Evolutionary conservation across 2,888 invertebrate genomes (phyloP).

Genomic region (Lasioglossum figueresi): DNA sequence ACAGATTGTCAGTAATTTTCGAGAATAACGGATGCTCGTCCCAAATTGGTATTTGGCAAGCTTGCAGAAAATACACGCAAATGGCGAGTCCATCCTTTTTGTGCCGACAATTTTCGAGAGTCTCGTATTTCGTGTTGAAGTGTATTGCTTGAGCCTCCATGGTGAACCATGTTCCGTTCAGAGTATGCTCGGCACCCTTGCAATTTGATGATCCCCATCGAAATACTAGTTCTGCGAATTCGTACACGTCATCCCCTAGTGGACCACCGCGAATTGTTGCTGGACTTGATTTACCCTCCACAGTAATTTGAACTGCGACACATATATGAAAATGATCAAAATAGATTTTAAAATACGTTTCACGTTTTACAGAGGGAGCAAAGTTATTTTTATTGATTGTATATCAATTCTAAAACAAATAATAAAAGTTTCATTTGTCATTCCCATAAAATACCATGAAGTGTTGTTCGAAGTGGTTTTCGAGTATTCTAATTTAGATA

Average conservation of each 20-base stretch:
- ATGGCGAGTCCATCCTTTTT: slow-evolving; percentile 73
- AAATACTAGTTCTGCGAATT: slow-evolving; percentile 72
- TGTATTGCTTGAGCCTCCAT: slow-evolving; percentile 77
- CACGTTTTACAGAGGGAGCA: too few relatives aligned
- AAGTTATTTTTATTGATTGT: too few relatives aligned
- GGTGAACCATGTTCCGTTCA: slow-evolving; percentile 75
- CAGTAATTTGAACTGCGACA: slow-evolving; percentile 66
- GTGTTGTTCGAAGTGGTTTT: too few relatives aligned
- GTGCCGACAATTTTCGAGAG: slow-evolving; percentile 71
- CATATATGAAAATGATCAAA: background rate
- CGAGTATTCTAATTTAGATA: too few relatives aligned
- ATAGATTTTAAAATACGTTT: background rate
- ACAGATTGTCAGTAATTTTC: slow-evolving; percentile 61
- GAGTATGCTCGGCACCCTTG: slow-evolving; percentile 74
- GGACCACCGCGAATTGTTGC: slow-evolving; percentile 72
- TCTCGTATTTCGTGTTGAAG: slow-evolving; percentile 72
- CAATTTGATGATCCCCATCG: slow-evolving; percentile 75
- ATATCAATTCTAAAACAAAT: too few relatives aligned
- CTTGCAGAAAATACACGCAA: slow-evolving; percentile 73
- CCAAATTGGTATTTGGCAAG: slow-evolving; percentile 63
- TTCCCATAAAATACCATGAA: too few relatives aligned
- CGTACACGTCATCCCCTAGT: slow-evolving; percentile 65
- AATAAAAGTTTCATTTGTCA: too few relatives aligned
- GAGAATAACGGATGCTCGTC: slow-evolving; percentile 65
- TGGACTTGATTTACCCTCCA: slow-evolving; percentile 61